phyloP scores from a whole-genome alignment of 2,888 invertebrate species.

The Chloroclystis v-ata region DNA sequence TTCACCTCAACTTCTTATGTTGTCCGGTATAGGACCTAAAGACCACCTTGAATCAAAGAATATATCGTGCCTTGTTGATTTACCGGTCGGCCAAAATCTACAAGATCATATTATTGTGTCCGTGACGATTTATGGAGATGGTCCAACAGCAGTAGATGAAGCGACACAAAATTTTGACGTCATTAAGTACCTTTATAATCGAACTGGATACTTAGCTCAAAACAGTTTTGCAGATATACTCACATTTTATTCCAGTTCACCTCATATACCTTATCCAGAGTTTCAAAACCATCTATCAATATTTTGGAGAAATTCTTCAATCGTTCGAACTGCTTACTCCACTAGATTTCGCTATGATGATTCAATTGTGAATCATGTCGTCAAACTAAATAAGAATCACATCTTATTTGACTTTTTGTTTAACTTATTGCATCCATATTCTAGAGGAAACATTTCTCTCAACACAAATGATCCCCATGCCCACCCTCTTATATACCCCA shows the following conservation, averaged over 20 bases:
- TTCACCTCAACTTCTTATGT: constrained; percentile 69
- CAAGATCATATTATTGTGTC: constrained; percentile 71
- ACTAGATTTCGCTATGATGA: constrained; percentile 35
- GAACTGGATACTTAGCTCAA: constrained; percentile 68
- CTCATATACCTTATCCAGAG: constrained; percentile 43
- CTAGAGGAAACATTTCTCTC: constrained; percentile 76
- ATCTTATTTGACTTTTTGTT: constrained; percentile 50
- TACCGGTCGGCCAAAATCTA: constrained; percentile 72
- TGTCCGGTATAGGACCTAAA: constrained; percentile 73
- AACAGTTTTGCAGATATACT: constrained; percentile 74
- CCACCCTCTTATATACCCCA: constrained; percentile 73
- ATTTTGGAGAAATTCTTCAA: constrained; percentile 45
- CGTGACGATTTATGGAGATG: constrained; percentile 47
- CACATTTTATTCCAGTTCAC: constrained; percentile 41
- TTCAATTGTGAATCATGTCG: constrained; percentile 33
- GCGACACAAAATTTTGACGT: constrained; percentile 44
- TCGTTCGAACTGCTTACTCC: not conserved
- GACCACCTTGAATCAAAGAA: constrained; percentile 50
- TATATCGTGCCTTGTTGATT: constrained; percentile 53
- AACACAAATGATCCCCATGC: constrained; percentile 76
- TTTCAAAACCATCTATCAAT: constrained; percentile 42
- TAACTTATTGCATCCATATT: constrained; percentile 66
- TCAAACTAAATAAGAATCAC: constrained; percentile 39
- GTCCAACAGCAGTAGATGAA: constrained; percentile 37
- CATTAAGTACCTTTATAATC: constrained; percentile 68